phyloP scores from a whole-genome alignment of 2,113 vertebrate species.

The Sturnus vulgaris region DNA sequence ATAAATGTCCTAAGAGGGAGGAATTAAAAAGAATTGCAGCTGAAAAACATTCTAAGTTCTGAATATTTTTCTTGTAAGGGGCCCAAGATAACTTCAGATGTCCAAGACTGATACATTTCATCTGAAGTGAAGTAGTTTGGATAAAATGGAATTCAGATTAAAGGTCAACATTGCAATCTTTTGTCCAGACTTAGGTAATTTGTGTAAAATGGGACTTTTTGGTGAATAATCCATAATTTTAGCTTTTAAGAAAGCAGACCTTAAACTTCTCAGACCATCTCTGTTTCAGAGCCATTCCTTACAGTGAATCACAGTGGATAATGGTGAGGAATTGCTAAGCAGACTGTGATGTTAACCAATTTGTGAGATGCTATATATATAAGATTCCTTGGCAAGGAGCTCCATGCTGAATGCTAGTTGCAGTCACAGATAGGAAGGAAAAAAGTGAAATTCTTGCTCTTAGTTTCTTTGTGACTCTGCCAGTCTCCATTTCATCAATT shows the following conservation, averaged over 20 bases:
- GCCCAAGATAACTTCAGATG: constrained; percentile 12
- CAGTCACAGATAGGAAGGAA: not conserved
- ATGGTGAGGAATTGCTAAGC: constrained; percentile 20
- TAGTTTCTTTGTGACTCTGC: constrained; percentile 33
- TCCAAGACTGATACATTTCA: constrained; percentile 13
- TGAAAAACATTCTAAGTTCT: not conserved
- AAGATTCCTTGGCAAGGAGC: not conserved
- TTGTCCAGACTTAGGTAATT: constrained; percentile 62
- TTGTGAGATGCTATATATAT: constrained; percentile 28
- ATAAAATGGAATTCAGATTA: constrained; percentile 57
- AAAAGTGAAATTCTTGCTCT: constrained; percentile 29
- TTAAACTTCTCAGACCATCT: constrained; percentile 36
- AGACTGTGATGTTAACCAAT: constrained; percentile 54
- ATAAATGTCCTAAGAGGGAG: not conserved
- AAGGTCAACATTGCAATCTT: constrained; percentile 56
- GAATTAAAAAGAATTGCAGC: not conserved
- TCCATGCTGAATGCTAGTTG: constrained; percentile 20
- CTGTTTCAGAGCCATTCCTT: constrained; percentile 35
- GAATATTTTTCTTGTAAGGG: not conserved
- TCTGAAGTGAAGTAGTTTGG: constrained; percentile 23
- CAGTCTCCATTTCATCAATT: constrained; percentile 53
- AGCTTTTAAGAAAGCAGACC: constrained; percentile 56
- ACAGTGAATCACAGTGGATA: not conserved
- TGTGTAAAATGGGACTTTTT: constrained; percentile 54
- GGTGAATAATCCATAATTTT: constrained; percentile 53